Evolutionary conservation across 1,140 invertebrate species (phyloP), one percentile per base, ranked within the genome.

Genomic region (Aphaenogaster floridana): DNA sequence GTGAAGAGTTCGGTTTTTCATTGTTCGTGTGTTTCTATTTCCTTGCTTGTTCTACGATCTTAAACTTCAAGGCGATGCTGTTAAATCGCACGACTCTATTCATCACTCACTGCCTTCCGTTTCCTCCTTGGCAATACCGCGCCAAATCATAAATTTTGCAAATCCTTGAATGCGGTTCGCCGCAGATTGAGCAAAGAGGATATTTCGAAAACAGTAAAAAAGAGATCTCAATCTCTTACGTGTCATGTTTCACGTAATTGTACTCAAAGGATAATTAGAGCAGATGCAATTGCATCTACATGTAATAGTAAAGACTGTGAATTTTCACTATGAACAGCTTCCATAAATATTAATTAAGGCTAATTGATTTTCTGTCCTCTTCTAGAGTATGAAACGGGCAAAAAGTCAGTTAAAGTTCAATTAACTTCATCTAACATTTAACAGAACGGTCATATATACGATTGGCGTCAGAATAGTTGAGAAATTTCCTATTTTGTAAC

Each of bases 31-130:
- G 36, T 74, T 84, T 69, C 74, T 84, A 84, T 84, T 84, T 74
- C 80, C 57, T 81, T 28, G 21, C 64, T 61, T 69, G 80, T 84
- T 84, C 80, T 61, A 42, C 54, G 54, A 84, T 84, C 28, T 84
- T 84, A 84, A 84, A 84, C 80, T 84, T 84, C 54, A 84, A 74
- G 80, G 69, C 80, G 66, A 21, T 69, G 42, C 69, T 74, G 69
- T 84, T 84, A 84, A 84, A 84, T 84, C 80, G 69, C 54, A 84
- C 80, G 80, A 61, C 69, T 84, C 80, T 84, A 84, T 84, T 84
- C 69, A 84, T 84, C 80, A 84, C 54, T 84, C 80, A 84, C 80
- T 84, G 80, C 80, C 69, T 84, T 76, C 80, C 80, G 80, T 74
- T 84, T 84, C 80, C 68, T 84, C 13, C 78, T 39, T 11, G 50